Evolutionary conservation across 2,888 invertebrate species (phyloP).

Genomic region (Drosophila buzzatii): DNA sequence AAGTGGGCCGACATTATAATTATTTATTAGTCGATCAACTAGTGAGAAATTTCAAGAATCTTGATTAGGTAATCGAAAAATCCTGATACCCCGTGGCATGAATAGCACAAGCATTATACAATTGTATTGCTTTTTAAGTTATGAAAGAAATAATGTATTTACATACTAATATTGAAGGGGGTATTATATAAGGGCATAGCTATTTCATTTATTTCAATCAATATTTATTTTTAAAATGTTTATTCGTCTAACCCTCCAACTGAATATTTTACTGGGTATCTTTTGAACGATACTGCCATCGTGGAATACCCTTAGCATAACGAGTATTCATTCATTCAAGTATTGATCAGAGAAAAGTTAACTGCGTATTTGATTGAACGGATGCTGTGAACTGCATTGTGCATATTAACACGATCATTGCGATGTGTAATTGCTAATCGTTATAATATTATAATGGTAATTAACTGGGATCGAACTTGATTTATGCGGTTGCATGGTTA

Average conservation of each 20-base stretch:
- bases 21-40: constrained; percentile 60
- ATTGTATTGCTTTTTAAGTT: not conserved
- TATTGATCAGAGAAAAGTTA: constrained; percentile 12
- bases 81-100: not conserved
- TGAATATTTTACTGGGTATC: constrained; percentile 19
- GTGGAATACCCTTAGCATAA: not conserved
- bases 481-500: constrained; percentile 54
- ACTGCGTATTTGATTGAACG: constrained; percentile 46
- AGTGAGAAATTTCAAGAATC: constrained; percentile 65
- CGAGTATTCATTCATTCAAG: constrained; percentile 25
- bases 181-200: not conserved
- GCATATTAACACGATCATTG: constrained; percentile 48
- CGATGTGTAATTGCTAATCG: constrained; percentile 48
- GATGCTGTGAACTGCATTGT: constrained; percentile 31
- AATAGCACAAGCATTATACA: too few relatives aligned
- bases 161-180: not conserved
- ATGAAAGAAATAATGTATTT: not conserved
- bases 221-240: not conserved
- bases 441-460: constrained; percentile 27
- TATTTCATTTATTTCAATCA: not conserved
- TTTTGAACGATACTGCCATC: not conserved
- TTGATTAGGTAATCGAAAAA: constrained; percentile 28
- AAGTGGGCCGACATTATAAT: constrained; percentile 60
- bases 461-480: constrained; percentile 63
- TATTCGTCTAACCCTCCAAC: not conserved